Percentiles rank a stretch among this genome's conserved stretches.
Conservation (phyloP, 1,140 invertebrate species). For the Calliopsis andreniformis region DNA sequence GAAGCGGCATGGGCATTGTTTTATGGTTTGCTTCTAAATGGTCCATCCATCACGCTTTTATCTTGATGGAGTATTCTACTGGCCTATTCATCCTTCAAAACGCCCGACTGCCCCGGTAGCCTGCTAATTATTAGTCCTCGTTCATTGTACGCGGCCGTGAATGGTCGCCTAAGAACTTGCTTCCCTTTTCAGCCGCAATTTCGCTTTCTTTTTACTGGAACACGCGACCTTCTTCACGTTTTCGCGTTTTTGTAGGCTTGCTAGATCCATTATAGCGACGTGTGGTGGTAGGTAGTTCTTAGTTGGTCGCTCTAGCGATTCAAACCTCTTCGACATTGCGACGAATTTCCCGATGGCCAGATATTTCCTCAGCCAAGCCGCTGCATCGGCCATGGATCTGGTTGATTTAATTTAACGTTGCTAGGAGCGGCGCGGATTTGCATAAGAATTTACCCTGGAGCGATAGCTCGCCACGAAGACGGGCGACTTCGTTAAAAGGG, state of each 20-base stretch:
- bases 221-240: background rate
- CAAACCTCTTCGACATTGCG: background rate
- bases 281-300: no score
- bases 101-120: slow-evolving; percentile 30
- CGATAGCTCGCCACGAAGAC: slow-evolving; percentile 35
- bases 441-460: slow-evolving; percentile 54
- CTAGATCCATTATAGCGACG: no score
- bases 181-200: background rate
- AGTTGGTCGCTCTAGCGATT: no score
- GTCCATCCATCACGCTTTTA: slow-evolving; percentile 62
- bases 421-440: slow-evolving; percentile 45
- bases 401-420: slow-evolving; percentile 63
- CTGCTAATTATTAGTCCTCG: slow-evolving; percentile 57
- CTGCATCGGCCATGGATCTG: slow-evolving; percentile 15
- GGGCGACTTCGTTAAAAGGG: slow-evolving; percentile 41
- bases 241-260: no score
- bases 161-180: slow-evolving; percentile 30
- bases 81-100: slow-evolving; percentile 61
- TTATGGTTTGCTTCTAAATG: slow-evolving; percentile 63
- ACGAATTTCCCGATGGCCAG: background rate
- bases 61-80: slow-evolving; percentile 63
- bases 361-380: slow-evolving; percentile 24
- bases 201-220: background rate
- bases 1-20: slow-evolving; percentile 62
- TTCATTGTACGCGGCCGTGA: slow-evolving; percentile 43